Base-by-base conservation (phyloP, 2,113 vertebrate species). In the Scortum barcoo region DNA sequence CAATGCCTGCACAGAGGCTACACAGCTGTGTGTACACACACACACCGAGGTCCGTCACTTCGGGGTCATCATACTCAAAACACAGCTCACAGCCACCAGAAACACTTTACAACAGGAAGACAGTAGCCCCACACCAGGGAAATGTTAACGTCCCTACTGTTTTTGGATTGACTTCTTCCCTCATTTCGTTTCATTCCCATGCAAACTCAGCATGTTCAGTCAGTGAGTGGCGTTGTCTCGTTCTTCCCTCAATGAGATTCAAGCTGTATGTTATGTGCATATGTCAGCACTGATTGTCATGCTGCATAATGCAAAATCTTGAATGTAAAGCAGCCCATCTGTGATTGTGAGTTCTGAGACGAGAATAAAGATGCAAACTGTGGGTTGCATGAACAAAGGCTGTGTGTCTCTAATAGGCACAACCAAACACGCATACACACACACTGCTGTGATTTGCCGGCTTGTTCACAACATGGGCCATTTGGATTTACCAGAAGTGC, bases 11-110 rank as follows among this genome's bases (percentile, higher is more conserved):
- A 80, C 86, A 87, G 87, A 81, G 87, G 89, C 88, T 75, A 72
- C 86, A 84, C 91, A 93, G 90, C 89, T 93, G 90, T 93, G 83
- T 87, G 87, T 80, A 87, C 87, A 91, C 42, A 72, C 42, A 72
- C 62, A 57, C 82, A 70, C 50, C 24, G 8, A 78, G 72, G 58
- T 72, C 68, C 71, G 73, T 56, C 22, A n/a, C 81, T 72, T 13
- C 66, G 77, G 86, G 88, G 89, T 89, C 83, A 92, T 71, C 83
- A 40, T 26, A 78, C 62, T 82, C 79, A 78, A 88, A 87, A 88
- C 86, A 84, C 54, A 70, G 69, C 76, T 70, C 17, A 66, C 82
- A 81, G 54, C 66, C 38, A 56, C 71, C 80, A 86, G 75, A 74
- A 74, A 86, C 56, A 63, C 76, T 68, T 70, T 86, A 53, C 19